These are phyloP conservation scores for Clavelina lepadiformis DNA, from an alignment of 23 tunicate species.

Conservation along the genomic window DNA sequence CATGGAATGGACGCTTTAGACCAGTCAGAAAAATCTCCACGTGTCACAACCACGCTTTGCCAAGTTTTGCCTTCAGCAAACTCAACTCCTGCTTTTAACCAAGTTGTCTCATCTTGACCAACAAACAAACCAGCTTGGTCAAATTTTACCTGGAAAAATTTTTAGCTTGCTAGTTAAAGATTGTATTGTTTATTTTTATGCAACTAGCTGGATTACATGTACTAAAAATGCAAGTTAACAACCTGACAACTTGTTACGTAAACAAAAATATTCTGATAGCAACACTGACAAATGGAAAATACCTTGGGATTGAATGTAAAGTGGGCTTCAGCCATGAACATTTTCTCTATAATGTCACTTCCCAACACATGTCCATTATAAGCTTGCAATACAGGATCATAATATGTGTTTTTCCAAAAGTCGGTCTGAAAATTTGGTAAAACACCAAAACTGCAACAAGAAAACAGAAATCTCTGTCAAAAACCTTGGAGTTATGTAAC, in stretches of 20 bases:
- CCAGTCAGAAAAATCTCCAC: constrained; percentile 85
- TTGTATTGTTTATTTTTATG: neutral
- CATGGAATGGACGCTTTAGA: constrained; percentile 76
- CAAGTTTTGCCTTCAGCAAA: constrained; percentile 67
- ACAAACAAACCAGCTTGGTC: constrained; percentile 87
- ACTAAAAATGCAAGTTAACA: too few relatives aligned
- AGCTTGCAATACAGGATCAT: constrained; percentile 61
- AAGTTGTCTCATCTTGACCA: constrained; percentile 72
- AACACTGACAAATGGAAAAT: constrained; percentile 7
- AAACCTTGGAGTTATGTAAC: too few relatives aligned
- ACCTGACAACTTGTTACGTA: too few relatives aligned
- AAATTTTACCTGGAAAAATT: constrained; percentile 39
- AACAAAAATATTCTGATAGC: too few relatives aligned
- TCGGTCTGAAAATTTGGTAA: constrained; percentile 70
- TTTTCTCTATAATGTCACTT: constrained; percentile 50
- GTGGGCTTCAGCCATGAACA: constrained; percentile 69
- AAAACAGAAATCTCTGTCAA: too few relatives aligned
- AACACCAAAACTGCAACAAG: constrained; percentile 29
- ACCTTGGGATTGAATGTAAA: constrained; percentile 60
- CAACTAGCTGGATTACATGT: neutral
- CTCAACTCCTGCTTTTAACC: constrained; percentile 88
- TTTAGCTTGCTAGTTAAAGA: neutral
- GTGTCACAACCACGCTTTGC: constrained; percentile 84
- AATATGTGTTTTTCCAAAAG: constrained; percentile 88
- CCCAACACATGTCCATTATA: constrained; percentile 87